These are phyloP conservation scores for Lepidotrigona ventralis DNA, from an alignment of 1,140 invertebrate genomes.

Conservation along the genomic window DNA sequence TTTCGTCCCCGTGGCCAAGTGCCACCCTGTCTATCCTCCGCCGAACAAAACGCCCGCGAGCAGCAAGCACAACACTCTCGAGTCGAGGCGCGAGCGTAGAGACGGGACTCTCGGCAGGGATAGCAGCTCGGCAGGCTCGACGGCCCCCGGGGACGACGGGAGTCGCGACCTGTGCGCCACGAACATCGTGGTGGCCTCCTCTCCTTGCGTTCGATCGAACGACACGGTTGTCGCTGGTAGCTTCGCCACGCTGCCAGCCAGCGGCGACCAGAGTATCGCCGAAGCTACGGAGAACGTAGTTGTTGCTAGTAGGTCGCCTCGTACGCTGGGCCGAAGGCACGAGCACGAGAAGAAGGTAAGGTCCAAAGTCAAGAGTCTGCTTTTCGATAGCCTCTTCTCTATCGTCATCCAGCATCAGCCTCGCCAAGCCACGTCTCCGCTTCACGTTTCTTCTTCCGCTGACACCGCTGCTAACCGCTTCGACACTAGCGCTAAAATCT, in stretches of 20 bases:
- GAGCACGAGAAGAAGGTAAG: conserved; percentile 76
- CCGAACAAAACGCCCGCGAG: conserved; percentile 72
- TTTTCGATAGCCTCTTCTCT: conserved; percentile 71
- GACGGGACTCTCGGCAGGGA: conserved; percentile 45
- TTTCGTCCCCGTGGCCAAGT: conserved; percentile 87
- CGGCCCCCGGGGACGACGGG: conserved; percentile 26
- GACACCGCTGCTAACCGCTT: neutral
- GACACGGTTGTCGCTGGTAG: conserved; percentile 30
- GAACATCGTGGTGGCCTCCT: conserved; percentile 28
- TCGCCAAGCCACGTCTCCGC: neutral
- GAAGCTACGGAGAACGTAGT: conserved; percentile 53
- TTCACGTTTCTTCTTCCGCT: conserved; percentile 45
- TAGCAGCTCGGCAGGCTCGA: neutral
- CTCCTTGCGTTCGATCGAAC: conserved; percentile 23
- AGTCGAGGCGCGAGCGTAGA: conserved; percentile 55
- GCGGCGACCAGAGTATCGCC: conserved; percentile 40
- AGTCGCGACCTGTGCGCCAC: conserved; percentile 1
- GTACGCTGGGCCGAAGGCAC: conserved; percentile 66
- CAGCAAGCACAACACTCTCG: conserved; percentile 67
- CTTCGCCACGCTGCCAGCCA: conserved; percentile 31
- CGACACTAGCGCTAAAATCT: conserved; percentile 5
- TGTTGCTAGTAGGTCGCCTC: conserved; percentile 19
- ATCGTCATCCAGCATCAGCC: conserved; percentile 54
- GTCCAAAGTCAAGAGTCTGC: conserved; percentile 73
- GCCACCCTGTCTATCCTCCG: conserved; percentile 88